Evolutionary conservation across 1,140 invertebrate genomes (phyloP), one percentile per base, ranked within the genome.

Genomic region (Pseudachorutes palmiensis): DNA sequence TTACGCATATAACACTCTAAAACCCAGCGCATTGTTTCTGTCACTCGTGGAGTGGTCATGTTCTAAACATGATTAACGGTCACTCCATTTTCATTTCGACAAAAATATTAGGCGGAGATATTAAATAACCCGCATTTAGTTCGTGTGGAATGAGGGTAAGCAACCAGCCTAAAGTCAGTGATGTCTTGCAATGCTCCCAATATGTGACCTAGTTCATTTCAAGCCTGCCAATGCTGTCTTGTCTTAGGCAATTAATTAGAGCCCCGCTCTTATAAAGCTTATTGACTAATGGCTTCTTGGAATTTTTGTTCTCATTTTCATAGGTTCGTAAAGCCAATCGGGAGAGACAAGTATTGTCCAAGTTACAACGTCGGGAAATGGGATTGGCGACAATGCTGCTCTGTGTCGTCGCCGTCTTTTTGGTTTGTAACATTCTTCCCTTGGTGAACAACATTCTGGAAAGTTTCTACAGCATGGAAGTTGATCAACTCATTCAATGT

Each of bases 371-470:
- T 62, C 85, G 91, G 28, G 92, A 95, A 76, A 91, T 95, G 57
- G 89, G 90, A 0, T 79, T 94, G 58, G 90, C 94, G 19, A 92
- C 92, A 32, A 97, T 98, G 92, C 79, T 98, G 31, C 83, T 97
- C 2, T 91, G 89, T 72, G 92, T 98, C 1, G 94, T 98, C 0
- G 84, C 93, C 2, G 92, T 97, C 0, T 97, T 97, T 79, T 89
- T 97, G 73, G 81, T 91, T n/a, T 95, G 94, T 76, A 97, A 97
- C 80, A 84, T 96, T 33, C 82, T 95, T 36, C 90, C 94, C 0
- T 81, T 97, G 32, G 86, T 94, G 1, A 87, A 90, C 71, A 97
- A 97, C 79, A 86, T 94, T 28, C 83, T 89, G 66, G 92, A 94
- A 76, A 86, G 85, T 24, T 89, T 88, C 75, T 83, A 82, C 75